phyloP scores from a whole-genome alignment of 2,888 invertebrate genomes.

The Andrena fulva region DNA sequence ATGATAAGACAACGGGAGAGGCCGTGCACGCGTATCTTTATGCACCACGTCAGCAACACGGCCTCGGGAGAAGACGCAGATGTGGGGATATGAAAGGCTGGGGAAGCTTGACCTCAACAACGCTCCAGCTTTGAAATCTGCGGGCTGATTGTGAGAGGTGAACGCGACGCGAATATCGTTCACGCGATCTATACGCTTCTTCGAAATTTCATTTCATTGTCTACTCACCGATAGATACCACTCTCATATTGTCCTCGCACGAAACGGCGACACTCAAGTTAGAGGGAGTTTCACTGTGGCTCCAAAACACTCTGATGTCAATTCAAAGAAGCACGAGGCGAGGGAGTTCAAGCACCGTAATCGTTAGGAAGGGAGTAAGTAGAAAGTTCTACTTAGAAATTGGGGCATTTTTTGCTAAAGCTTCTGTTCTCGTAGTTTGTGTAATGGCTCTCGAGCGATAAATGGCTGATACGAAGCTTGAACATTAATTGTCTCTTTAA shows the following conservation, averaged over 20 bases:
- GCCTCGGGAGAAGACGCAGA: slow-evolving; percentile 4
- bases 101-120: neutral
- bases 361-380: too few relatives aligned
- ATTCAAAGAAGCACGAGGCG: too few relatives aligned
- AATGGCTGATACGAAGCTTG: too few relatives aligned
- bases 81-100: slow-evolving; percentile 12
- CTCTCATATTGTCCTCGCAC: too few relatives aligned
- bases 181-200: neutral
- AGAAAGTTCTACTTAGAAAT: too few relatives aligned
- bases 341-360: too few relatives aligned
- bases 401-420: too few relatives aligned
- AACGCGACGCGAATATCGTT: slow-evolving; percentile 30
- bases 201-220: neutral
- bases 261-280: too few relatives aligned
- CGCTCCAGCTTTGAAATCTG: slow-evolving; percentile 8
- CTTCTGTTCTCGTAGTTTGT: too few relatives aligned
- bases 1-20: slow-evolving; percentile 46
- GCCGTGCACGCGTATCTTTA: slow-evolving; percentile 27
- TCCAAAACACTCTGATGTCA: too few relatives aligned
- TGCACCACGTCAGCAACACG: slow-evolving; percentile 15
- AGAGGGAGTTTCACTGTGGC: too few relatives aligned
- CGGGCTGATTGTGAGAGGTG: neutral
- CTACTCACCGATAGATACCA: neutral
- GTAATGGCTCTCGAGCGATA: too few relatives aligned
- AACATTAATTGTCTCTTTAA: neutral